Conservation (phyloP, 2,113 vertebrate species). For the Varanus salvator region DNA sequence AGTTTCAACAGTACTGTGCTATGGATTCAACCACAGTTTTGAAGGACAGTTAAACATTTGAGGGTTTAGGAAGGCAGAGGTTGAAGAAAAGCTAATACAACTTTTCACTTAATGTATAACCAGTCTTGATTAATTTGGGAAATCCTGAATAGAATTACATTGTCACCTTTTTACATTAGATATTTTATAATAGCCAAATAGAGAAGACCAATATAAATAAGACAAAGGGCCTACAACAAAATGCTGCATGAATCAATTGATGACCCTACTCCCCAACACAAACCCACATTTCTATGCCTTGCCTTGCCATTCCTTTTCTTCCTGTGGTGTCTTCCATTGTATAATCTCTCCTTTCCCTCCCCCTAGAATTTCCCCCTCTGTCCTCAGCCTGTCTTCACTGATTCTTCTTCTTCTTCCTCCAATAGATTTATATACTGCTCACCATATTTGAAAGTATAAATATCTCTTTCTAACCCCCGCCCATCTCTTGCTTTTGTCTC, state of each 20-base stretch:
- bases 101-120: too few relatives aligned
- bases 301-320: background rate
- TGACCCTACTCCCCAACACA: background rate
- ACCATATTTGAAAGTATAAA: background rate
- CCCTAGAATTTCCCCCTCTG: too few relatives aligned
- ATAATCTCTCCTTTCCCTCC: too few relatives aligned
- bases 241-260: background rate
- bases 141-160: fast-evolving
- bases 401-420: too few relatives aligned
- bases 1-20: fast-evolving
- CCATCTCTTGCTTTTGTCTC: background rate
- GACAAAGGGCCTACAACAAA: background rate
- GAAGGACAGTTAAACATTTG: background rate
- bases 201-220: background rate
- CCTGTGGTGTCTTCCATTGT: too few relatives aligned
- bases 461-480: background rate
- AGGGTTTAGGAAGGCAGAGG: background rate
- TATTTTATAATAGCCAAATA: background rate
- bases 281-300: background rate
- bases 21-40: fast-evolving
- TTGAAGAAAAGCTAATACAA: background rate
- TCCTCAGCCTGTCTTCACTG: too few relatives aligned
- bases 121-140: background rate
- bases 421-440: too few relatives aligned
- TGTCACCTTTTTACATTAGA: background rate